Base-by-base conservation (phyloP, 2,888 invertebrate genomes). In the Drosophila crucigera region DNA sequence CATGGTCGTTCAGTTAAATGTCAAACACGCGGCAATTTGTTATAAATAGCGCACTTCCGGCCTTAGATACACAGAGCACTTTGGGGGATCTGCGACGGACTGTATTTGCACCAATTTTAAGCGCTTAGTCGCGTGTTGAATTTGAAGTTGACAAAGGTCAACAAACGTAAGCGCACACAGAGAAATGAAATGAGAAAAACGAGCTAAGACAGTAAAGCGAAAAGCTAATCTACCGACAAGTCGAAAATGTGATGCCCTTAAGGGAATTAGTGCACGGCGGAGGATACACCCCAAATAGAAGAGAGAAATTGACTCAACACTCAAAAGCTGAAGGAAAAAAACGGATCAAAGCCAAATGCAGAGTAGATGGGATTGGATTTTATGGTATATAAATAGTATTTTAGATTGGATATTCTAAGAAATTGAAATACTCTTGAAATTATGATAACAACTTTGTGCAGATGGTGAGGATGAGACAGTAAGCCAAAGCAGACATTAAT, bases 41-140 rank as follows among this genome's bases (percentile, higher is more conserved):
- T 90, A 90, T 89, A 90, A 90, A 86, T 87, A 87, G 89, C 90
- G 78, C 78, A 90, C 87, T 90, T 90, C 89, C 86, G 90, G 77
- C 75, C 73, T 64, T 74, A 78, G 69, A 75, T 79, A 78, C 67
- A 82, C 52, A 78, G 55, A 68, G 55, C 49, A 52, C 58, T 63
- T 25, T 16, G 22, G 33, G 64, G 63, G 70, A 68, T 66, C 56
- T 63, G 63, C 64, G 56, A 62, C 62, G 19, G 28, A 35, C 54
- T 11, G 33, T 85, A 88, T 88, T 85, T 78, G 83, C 83, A 80
- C 83, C 80, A 85, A 89, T 85, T 85, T 88, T 70, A 71, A 88
- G 89, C 84, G 82, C 80, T 84, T 75, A 79, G 84, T 89, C 75
- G 90, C 84, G 89, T 90, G 90, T 90, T 90, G 47, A 61, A 80